These are phyloP conservation scores for Neofelis nebulosa DNA, from an alignment of 2,113 vertebrate species.

Conservation along the genomic window DNA sequence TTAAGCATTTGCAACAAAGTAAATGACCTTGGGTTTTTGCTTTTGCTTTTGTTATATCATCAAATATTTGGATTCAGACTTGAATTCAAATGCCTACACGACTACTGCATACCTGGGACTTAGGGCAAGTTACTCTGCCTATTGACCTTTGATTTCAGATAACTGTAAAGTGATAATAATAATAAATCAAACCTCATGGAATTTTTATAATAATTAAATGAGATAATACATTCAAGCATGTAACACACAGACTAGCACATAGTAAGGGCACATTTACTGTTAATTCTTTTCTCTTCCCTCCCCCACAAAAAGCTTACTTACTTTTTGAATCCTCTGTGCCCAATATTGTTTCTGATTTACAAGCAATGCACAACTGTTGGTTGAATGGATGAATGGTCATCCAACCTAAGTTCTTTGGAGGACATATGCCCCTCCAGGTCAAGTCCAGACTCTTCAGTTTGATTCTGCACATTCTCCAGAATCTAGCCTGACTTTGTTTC, in stretches of 20 bases:
- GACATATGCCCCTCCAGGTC: not conserved
- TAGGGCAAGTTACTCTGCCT: not conserved
- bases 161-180: not conserved
- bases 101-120: not conserved
- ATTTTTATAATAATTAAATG: not conserved
- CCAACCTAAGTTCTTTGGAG: not conserved
- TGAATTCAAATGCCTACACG: not conserved
- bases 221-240: not conserved
- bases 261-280: not conserved
- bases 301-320: not conserved
- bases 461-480: not conserved
- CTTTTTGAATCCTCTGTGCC: not conserved
- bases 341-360: not conserved
- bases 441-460: not conserved
- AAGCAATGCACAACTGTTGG: not conserved
- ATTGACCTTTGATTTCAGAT: not conserved
- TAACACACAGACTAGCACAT: not conserved
- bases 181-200: not conserved
- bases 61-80: not conserved
- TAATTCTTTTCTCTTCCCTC: not conserved
- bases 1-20: not conserved
- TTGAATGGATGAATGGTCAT: not conserved
- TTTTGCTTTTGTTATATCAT: not conserved
- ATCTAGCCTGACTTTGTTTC: not conserved
- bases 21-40: not conserved